phyloP scores from a whole-genome alignment of 2,797 vertebrate genomes.

The Lacerta agilis region DNA sequence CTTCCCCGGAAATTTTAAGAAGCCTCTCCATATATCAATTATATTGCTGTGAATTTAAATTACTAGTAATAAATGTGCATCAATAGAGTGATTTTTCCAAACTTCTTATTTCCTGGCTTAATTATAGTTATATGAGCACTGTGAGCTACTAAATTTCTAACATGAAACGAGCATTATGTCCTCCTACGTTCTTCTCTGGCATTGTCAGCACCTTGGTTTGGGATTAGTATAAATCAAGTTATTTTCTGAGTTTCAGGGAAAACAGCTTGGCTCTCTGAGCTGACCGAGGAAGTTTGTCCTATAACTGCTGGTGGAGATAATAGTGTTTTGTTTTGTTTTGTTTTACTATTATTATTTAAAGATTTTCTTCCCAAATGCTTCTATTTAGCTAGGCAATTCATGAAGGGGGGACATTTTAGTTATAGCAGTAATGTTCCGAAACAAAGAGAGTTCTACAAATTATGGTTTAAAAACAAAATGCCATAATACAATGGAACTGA shows the following conservation, averaged over 20 bases:
- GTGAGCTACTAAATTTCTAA: background rate
- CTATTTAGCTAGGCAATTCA: background rate
- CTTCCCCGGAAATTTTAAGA: background rate
- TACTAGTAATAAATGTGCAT: conserved; percentile 11
- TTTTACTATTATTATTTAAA: background rate
- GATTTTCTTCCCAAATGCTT: background rate
- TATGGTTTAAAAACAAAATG: conserved; percentile 10
- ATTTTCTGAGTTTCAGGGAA: background rate
- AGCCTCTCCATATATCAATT: conserved; percentile 11
- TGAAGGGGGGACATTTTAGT: conserved; percentile 10
- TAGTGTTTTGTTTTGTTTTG: too few relatives aligned
- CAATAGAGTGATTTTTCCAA: background rate
- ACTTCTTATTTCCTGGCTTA: background rate
- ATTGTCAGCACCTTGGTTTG: background rate
- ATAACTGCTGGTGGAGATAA: background rate
- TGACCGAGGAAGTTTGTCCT: background rate
- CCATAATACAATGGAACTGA: conserved; percentile 28
- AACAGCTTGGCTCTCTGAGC: background rate
- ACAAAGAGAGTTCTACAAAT: conserved; percentile 33
- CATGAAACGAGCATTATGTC: background rate
- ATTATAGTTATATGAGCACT: background rate
- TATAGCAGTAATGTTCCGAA: conserved; percentile 21
- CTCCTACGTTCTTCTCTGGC: background rate
- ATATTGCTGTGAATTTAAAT: background rate
- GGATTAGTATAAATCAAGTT: background rate